Conservation (phyloP, 2,797 vertebrate species). For the Parambassis ranga region DNA sequence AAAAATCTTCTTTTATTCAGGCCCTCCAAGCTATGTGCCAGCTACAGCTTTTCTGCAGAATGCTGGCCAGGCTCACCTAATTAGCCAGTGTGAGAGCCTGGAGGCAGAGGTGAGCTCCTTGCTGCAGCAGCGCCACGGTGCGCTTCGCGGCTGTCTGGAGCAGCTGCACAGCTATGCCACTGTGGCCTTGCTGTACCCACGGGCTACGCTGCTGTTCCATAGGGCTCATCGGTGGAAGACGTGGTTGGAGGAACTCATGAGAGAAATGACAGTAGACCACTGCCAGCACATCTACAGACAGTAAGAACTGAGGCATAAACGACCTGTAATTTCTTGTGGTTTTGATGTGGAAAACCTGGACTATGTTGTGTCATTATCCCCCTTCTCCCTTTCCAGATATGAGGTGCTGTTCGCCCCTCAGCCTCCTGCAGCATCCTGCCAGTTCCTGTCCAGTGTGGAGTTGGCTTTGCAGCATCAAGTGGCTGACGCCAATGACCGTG, state of each 20-base stretch:
- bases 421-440: conserved; percentile 82
- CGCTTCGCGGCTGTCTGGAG: conserved; percentile 91
- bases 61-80: conserved; percentile 94
- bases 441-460: conserved; percentile 91
- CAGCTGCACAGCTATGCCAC: conserved; percentile 98
- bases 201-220: conserved; percentile 89
- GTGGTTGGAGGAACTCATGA: conserved; percentile 95
- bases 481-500: conserved; percentile 87
- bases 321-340: not conserved
- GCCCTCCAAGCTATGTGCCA: conserved; percentile 96
- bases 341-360: too few relatives aligned
- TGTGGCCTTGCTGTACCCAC: conserved; percentile 93
- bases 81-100: conserved; percentile 94
- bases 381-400: conserved; percentile 80
- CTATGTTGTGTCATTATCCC: too few relatives aligned
- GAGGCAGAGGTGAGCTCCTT: conserved; percentile 91
- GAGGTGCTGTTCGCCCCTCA: conserved; percentile 93
- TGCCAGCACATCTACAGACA: conserved; percentile 92
- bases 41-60: conserved; percentile 97
- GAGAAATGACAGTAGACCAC: conserved; percentile 89
- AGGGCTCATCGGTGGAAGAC: conserved; percentile 94
- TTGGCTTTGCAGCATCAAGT: conserved; percentile 91
- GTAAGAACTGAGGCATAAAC: conserved; percentile 73
- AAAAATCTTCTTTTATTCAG: conserved; percentile 60
- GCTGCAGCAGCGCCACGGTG: conserved; percentile 91